Evolutionary conservation across 35 echinoderm and acorn worm genomes (phyloP).

Genomic region (Heliocidaris tuberculata): DNA sequence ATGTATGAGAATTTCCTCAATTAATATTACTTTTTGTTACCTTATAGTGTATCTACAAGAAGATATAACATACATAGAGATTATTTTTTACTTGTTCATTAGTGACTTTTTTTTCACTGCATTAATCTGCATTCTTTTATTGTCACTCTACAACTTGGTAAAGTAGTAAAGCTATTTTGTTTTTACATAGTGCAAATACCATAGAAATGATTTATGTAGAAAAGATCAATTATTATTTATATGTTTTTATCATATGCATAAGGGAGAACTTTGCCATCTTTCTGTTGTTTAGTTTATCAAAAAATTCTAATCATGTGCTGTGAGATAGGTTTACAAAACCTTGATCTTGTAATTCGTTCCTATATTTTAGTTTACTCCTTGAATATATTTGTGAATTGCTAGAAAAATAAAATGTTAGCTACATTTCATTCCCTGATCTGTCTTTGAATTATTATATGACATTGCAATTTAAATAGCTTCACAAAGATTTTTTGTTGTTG

Average conservation of each 20-base stretch:
- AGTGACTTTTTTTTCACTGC: not conserved
- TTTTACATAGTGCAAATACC: not conserved
- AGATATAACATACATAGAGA: not conserved
- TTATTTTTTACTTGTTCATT: not conserved
- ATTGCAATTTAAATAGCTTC: no score
- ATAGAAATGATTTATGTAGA: not conserved
- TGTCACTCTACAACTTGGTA: not conserved
- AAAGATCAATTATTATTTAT: not conserved
- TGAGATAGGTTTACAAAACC: not conserved
- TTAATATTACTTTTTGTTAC: no score
- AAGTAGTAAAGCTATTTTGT: not conserved
- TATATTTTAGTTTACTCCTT: not conserved
- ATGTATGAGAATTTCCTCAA: not conserved
- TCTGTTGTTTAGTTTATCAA: not conserved
- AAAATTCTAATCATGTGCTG: not conserved
- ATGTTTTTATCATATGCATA: not conserved
- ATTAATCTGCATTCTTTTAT: not conserved
- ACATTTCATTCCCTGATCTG: no score
- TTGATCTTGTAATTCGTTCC: not conserved
- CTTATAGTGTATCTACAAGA: not conserved
- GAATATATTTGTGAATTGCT: not conserved
- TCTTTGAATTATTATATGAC: no score
- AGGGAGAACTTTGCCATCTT: not conserved
- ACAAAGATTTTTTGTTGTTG: no score
- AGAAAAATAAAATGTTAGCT: not conserved